Conservation (phyloP, 1,140 invertebrate species). For the Holcopasites calliopsidis region DNA sequence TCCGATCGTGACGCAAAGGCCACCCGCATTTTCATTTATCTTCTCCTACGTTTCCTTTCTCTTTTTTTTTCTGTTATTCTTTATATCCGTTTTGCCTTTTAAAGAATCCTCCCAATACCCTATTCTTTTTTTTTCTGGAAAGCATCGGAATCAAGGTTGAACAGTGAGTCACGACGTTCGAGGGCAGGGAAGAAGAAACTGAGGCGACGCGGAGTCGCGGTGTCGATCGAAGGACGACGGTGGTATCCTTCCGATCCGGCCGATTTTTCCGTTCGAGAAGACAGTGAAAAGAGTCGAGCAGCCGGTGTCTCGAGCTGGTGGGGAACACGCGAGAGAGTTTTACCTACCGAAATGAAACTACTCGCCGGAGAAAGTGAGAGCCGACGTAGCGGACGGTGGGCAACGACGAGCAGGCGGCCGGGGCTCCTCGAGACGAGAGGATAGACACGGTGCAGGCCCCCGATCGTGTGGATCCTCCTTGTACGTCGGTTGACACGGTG, state of each 20-base stretch:
- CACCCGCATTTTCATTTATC: not conserved
- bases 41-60: not conserved
- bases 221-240: conserved; percentile 20
- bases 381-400: conserved; percentile 70
- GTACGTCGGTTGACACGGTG: too few relatives aligned
- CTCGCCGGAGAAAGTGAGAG: conserved; percentile 78
- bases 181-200: conserved; percentile 2
- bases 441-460: conserved; percentile 68
- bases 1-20: too few relatives aligned
- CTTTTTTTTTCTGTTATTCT: too few relatives aligned
- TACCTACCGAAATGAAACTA: conserved; percentile 78
- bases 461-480: conserved; percentile 41
- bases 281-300: conserved; percentile 13
- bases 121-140: too few relatives aligned
- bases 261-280: conserved; percentile 24
- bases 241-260: conserved; percentile 1
- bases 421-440: conserved; percentile 68
- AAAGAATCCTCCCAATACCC: too few relatives aligned
- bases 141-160: too few relatives aligned
- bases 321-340: conserved; percentile 73
- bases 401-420: conserved; percentile 63
- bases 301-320: conserved; percentile 19
- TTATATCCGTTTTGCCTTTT: too few relatives aligned
- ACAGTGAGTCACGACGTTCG: not conserved
- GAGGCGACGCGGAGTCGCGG: not conserved